Evolutionary conservation across 1,140 invertebrate species (phyloP).

Genomic region (Eupeodes corollae): DNA sequence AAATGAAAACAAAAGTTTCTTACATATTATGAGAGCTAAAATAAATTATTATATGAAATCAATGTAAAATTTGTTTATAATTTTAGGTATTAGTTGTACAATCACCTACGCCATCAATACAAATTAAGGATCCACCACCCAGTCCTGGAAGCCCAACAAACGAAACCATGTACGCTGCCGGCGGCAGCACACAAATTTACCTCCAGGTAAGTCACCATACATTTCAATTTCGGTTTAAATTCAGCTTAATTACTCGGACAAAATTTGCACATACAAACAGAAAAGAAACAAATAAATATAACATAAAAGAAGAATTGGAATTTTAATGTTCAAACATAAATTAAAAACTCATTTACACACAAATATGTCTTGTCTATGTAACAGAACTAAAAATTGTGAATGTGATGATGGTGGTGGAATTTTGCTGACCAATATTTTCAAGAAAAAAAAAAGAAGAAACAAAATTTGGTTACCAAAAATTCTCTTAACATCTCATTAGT

Average conservation of each 20-base stretch:
- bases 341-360: too few species aligned
- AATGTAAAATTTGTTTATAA: neutral
- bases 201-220: constrained; percentile 30
- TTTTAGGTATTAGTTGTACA: constrained; percentile 9
- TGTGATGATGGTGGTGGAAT: too few species aligned
- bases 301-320: too few species aligned
- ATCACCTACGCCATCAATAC: constrained; percentile 12
- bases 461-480: too few species aligned
- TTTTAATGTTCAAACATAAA: too few species aligned
- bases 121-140: constrained; percentile 21
- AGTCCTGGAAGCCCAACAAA: constrained; percentile 25
- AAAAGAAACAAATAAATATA: too few species aligned
- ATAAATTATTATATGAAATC: neutral
- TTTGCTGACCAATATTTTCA: too few species aligned
- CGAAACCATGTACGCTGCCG: constrained; percentile 35
- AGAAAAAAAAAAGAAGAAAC: too few species aligned
- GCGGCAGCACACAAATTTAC: constrained; percentile 38
- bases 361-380: neutral
- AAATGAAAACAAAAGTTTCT: constrained; percentile 10
- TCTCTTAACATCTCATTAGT: constrained; percentile 2
- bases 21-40: neutral
- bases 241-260: neutral
- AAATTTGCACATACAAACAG: neutral
- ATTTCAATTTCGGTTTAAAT: neutral
- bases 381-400: too few species aligned